Evolutionary conservation across 2,888 invertebrate genomes (phyloP), one percentile per base, ranked within the genome.

Genomic region (Caenorhabditis imperialis): DNA sequence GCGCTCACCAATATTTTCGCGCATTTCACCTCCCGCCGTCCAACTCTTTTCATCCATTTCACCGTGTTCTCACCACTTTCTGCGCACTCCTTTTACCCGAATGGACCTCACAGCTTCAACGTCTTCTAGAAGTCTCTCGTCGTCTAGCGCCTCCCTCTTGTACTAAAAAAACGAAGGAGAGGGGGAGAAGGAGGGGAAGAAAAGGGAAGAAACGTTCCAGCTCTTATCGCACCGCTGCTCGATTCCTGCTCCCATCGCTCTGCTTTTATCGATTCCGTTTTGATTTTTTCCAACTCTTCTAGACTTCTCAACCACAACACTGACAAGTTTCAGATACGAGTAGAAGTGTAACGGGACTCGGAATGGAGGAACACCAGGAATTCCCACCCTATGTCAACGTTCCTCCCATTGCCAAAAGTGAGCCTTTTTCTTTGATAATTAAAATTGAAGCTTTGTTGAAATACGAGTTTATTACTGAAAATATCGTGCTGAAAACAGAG

Each of bases 371-470:
- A 38, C 70, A 47, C 16, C 14, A 4, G 23, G 27, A 16, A 23
- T 61, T 48, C 40, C 72, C 58, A 25, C 53, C 65, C 10, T 73
- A 73, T 37, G 73, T 73, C 33, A 73, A 73, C 35, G 27, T 73
- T 5, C 55, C 73, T 22, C 73, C 73, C 8, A 73, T 67, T 38
- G 61, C 61, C 27, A 73, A 73, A 55, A 67, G 73, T 73, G 35
- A 55, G 73, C 48, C 22, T 22, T 45, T 27, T n/a, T 1, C n/a
- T n/a, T n/a, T n/a, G n/a, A n/a, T n/a, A n/a, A n/a, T n/a, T n/a
- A n/a, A n/a, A n/a, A n/a, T n/a, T n/a, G n/a, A n/a, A n/a, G n/a
- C n/a, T n/a, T n/a, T n/a, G n/a, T n/a, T n/a, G n/a, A n/a, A n/a
- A n/a, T n/a, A n/a, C n/a, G n/a, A n/a, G n/a, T n/a, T n/a, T n/a